Evolutionary conservation across 2,113 vertebrate genomes (phyloP).

Genomic region (Glaucomys volans): DNA sequence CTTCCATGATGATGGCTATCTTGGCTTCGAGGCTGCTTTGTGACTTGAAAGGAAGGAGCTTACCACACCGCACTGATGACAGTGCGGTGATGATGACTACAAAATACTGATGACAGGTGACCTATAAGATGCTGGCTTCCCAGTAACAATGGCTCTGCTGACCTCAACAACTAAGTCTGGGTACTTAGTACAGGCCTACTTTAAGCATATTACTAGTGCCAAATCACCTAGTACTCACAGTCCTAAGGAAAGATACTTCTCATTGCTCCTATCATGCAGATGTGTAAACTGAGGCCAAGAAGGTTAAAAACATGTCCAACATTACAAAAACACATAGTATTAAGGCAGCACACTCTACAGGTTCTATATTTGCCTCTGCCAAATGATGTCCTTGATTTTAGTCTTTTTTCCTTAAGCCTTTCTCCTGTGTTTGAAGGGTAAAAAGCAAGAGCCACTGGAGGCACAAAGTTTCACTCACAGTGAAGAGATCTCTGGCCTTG

Average conservation of each 20-base stretch:
- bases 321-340: neutral
- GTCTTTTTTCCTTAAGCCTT: neutral
- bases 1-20: conserved; percentile 15
- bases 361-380: neutral
- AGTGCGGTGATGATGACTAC: too few relatives aligned
- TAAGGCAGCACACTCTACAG: neutral
- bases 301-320: neutral
- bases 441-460: neutral
- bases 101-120: neutral
- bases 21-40: neutral
- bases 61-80: neutral
- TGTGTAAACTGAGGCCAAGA: neutral
- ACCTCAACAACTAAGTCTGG: neutral
- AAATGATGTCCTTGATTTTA: neutral
- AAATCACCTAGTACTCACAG: neutral
- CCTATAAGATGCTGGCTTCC: neutral
- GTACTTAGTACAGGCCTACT: neutral
- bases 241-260: neutral
- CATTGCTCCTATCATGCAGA: neutral
- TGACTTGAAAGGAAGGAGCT: neutral
- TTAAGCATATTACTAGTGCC: neutral
- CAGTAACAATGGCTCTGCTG: neutral
- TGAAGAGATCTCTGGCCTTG: neutral
- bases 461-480: neutral
- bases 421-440: neutral